These are phyloP conservation scores for Uloborus diversus DNA, from an alignment of 1,140 invertebrate genomes.

Conservation along the genomic window DNA sequence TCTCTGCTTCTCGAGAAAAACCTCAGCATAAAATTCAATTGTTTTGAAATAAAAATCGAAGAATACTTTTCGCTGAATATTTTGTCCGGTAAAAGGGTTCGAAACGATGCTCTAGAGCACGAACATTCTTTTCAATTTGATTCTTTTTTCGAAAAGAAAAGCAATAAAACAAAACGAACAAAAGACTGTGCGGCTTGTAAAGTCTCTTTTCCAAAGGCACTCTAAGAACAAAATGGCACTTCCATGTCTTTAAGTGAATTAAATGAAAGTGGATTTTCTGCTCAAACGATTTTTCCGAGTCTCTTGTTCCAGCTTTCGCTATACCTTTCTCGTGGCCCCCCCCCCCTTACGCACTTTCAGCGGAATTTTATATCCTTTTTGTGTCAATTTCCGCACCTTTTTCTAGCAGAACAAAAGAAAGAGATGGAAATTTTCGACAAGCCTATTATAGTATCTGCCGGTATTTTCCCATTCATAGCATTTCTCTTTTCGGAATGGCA, in stretches of 20 bases:
- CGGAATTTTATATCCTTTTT: conserved; percentile 6
- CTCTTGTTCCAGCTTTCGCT: background rate
- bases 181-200: conserved; percentile 5
- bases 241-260: conserved; percentile 34
- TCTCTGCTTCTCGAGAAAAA: background rate
- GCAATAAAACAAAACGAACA: background rate
- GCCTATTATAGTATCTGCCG: background rate
- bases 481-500: too few species aligned
- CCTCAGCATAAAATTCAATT: background rate
- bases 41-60: background rate
- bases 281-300: background rate
- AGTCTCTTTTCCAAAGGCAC: background rate
- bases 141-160: background rate
- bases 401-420: background rate
- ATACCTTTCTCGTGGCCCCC: background rate
- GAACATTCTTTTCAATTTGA: background rate
- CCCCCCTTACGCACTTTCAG: too few species aligned
- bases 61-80: background rate
- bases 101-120: background rate
- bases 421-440: background rate
- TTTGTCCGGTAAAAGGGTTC: background rate
- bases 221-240: conserved; percentile 26
- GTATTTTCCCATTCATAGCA: too few species aligned
- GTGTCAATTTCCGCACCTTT: conserved; percentile 30
- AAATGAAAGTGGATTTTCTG: conserved; percentile 37